These are phyloP conservation scores for Incurvaria masculella DNA, from an alignment of 2,888 invertebrate species.

Conservation along the genomic window DNA sequence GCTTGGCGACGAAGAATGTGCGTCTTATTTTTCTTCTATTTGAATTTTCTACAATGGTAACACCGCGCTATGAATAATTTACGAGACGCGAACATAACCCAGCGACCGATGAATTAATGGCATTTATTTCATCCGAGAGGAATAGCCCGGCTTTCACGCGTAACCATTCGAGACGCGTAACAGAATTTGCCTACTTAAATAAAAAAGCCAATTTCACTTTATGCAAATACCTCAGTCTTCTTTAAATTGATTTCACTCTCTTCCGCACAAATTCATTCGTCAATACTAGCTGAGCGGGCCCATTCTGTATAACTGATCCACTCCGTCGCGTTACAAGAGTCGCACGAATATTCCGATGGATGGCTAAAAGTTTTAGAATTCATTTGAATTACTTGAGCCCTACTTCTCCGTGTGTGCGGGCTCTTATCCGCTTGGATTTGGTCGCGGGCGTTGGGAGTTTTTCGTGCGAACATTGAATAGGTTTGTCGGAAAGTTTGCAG, in stretches of 20 bases:
- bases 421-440: neutral
- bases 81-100: no score
- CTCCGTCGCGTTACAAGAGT: neutral
- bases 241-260: neutral
- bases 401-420: neutral
- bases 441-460: neutral
- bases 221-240: neutral
- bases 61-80: no score
- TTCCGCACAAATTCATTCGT: neutral
- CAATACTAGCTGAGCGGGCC: neutral
- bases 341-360: neutral
- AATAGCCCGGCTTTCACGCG: neutral
- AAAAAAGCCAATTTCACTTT: neutral
- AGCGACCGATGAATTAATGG: no score
- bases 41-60: no score
- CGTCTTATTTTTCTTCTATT: no score
- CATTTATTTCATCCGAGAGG: no score
- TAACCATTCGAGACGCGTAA: neutral
- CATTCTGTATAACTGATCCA: neutral
- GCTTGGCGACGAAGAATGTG: no score
- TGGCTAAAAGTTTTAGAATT: neutral
- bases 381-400: neutral
- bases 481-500: neutral
- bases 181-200: neutral
- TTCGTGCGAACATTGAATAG: neutral